These are phyloP conservation scores for Phortica okadai DNA, from an alignment of 2,888 invertebrate genomes.

Conservation along the genomic window DNA sequence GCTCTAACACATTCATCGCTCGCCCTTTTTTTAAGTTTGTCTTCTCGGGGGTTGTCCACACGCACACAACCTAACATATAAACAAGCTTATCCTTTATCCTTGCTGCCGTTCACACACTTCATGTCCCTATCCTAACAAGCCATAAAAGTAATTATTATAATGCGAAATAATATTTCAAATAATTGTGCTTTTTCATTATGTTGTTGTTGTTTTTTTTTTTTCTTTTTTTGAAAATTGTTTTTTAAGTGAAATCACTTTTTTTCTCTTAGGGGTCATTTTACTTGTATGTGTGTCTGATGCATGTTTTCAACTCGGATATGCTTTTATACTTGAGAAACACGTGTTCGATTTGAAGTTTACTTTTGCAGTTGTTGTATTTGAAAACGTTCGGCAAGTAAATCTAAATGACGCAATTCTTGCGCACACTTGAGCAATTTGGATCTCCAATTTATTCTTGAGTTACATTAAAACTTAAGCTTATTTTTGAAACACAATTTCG, in stretches of 20 bases:
- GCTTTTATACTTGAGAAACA: conserved; percentile 15
- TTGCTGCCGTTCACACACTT: conserved; percentile 38
- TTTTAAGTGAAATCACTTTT: conserved; percentile 65
- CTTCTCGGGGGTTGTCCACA: conserved; percentile 58
- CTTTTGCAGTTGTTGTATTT: neutral
- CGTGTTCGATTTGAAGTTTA: conserved; percentile 22
- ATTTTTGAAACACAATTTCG: too few relatives aligned
- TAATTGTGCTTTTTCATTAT: conserved; percentile 24
- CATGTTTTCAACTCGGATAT: neutral
- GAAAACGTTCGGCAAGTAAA: too few relatives aligned
- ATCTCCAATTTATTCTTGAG: too few relatives aligned
- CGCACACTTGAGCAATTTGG: too few relatives aligned
- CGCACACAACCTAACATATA: conserved; percentile 35
- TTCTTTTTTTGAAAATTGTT: conserved; percentile 60
- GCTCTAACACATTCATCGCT: neutral
- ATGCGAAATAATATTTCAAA: conserved; percentile 32
- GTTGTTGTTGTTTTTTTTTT: conserved; percentile 53
- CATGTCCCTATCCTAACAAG: conserved; percentile 66
- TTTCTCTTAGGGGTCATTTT: conserved; percentile 17
- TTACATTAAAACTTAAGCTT: too few relatives aligned
- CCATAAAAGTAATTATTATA: conserved; percentile 66
- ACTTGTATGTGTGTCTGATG: neutral
- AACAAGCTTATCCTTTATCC: conserved; percentile 2
- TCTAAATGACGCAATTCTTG: too few relatives aligned
- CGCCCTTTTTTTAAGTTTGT: conserved; percentile 49